Evolutionary conservation across 2,888 invertebrate species (phyloP), one percentile per base, ranked within the genome.

Genomic region (Amorpha juglandis): DNA sequence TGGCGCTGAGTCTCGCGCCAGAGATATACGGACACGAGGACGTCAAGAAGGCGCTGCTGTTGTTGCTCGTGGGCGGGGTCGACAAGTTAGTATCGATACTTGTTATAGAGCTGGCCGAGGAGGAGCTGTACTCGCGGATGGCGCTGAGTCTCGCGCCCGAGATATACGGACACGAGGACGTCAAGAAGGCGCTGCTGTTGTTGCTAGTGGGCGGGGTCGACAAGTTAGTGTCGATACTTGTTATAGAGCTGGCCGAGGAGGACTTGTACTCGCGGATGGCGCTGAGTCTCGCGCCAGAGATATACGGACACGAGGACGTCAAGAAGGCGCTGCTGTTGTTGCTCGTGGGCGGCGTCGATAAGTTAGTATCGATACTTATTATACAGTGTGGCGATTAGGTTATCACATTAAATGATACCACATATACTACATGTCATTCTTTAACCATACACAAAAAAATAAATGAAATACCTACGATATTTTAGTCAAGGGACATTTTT

Each of bases 11-110:
- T 69, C 95, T 99, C 74, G 99, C 99, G 1, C 99, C 99, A 0
- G 99, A 99, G 95, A 99, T 99, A 81, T 99, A 98, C 83, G 99
- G 99, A 0, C 98, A 99, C 81, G 96, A 98, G 78, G 99, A 99
- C 89, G 97, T 99, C 0, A 99, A 99, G 90, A 99, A 99, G 85
- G 99, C 99, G 0, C 89, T 99, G 63, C 89, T 99, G 51, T 88
- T 99, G 71, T 93, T 99, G 63, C 94, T 99, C 0, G 99, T 99
- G 0, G 98, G 98, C 4, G 97, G 97, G 8, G 98, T 98, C 1
- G 98, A 98, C 87, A 95, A 96, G 90, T 95, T 85, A 69, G 83
- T 74, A 8, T 0, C 47, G 0, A 45, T 1, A 21, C 11, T 7
- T 35, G 6, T 35, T 7, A 35, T 6, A 35, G 3, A 35, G n/a